Conservation (phyloP, 2,888 invertebrate species). For the Polia nebulosa region DNA sequence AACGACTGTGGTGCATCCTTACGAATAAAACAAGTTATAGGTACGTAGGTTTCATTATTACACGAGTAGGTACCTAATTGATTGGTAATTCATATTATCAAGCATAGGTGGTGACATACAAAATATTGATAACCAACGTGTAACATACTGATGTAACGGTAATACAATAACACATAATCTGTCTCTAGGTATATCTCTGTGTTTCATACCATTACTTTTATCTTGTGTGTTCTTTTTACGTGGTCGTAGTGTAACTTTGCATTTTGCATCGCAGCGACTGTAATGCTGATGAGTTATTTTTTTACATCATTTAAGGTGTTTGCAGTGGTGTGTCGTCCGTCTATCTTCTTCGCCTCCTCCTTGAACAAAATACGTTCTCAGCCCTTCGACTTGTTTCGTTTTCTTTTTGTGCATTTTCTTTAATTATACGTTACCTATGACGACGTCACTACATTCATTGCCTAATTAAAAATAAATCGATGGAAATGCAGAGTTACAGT, state of each 20-base stretch:
- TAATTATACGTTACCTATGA: slow-evolving; percentile 1
- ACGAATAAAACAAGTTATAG: too few species aligned
- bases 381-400: slow-evolving; percentile 22
- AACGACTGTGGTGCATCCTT: neutral
- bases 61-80: neutral
- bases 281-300: slow-evolving; percentile 32
- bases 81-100: slow-evolving; percentile 12
- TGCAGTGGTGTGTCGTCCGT: slow-evolving; percentile 43
- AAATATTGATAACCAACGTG: slow-evolving; percentile 37
- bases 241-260: slow-evolving; percentile 65
- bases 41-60: neutral
- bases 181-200: slow-evolving; percentile 32
- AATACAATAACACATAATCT: slow-evolving; percentile 20
- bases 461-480: slow-evolving; percentile 5
- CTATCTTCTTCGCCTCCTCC: slow-evolving; percentile 8
- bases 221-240: slow-evolving; percentile 43
- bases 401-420: neutral
- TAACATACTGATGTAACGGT: slow-evolving; percentile 9
- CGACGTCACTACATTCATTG: slow-evolving; percentile 44
- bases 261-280: slow-evolving; percentile 53
- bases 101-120: slow-evolving; percentile 49
- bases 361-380: slow-evolving; percentile 22
- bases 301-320: slow-evolving; percentile 21
- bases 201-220: slow-evolving; percentile 33
- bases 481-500: slow-evolving; percentile 57